phyloP scores from a whole-genome alignment of 2,797 vertebrate genomes.

The Etheostoma nigrum region DNA sequence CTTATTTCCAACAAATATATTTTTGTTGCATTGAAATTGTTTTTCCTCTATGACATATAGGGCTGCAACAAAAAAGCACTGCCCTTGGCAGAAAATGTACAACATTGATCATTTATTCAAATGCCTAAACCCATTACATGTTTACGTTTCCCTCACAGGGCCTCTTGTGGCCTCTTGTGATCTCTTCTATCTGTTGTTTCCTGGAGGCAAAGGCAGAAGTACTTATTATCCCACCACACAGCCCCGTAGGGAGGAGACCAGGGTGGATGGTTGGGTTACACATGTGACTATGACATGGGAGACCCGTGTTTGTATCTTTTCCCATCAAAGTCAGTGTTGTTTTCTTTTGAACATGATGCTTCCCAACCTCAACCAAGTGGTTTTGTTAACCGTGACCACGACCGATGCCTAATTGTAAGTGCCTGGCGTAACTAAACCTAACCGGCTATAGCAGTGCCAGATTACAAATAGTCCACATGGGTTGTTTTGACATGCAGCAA shows the following conservation, averaged over 20 bases:
- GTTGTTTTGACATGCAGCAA: not conserved
- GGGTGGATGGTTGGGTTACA: not conserved
- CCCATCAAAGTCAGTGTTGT: not conserved
- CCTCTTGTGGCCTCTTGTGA: conserved; percentile 2
- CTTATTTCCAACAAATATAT: not conserved
- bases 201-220: not conserved
- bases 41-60: not conserved
- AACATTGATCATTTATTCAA: not conserved
- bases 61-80: not conserved
- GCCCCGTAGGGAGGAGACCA: not conserved
- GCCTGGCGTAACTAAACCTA: not conserved
- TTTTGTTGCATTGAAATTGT: not conserved
- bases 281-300: not conserved
- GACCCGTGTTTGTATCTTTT: not conserved
- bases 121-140: not conserved
- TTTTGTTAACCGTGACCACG: too few relatives aligned
- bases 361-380: too few relatives aligned
- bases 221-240: not conserved
- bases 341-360: not conserved
- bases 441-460: not conserved
- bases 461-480: not conserved
- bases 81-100: not conserved
- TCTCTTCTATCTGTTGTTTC: not conserved
- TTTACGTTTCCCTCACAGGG: not conserved
- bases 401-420: too few relatives aligned